These are phyloP conservation scores for Oryzias celebensis DNA, from an alignment of 2,113 vertebrate species.

Conservation along the genomic window DNA sequence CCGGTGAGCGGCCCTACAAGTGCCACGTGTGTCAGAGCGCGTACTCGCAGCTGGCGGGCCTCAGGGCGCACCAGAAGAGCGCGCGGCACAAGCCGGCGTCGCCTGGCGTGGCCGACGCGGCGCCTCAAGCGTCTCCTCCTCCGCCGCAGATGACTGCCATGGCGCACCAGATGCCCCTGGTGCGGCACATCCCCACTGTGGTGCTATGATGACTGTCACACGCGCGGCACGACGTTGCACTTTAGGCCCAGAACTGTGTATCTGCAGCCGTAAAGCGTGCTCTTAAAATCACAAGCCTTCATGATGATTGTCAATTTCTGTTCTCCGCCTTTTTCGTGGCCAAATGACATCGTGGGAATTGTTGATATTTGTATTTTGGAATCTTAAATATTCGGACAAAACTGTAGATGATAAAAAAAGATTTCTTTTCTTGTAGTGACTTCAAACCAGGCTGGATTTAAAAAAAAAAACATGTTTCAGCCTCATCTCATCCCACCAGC, in stretches of 20 bases:
- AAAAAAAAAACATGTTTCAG: constrained; percentile 6
- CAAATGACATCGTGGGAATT: too few species aligned
- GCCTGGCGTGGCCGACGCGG: constrained; percentile 15
- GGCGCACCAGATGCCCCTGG: constrained; percentile 77
- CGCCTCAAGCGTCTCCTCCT: constrained; percentile 75
- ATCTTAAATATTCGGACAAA: too few species aligned
- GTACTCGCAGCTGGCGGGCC: constrained; percentile 94
- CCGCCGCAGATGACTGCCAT: constrained; percentile 59
- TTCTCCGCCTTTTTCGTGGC: too few species aligned
- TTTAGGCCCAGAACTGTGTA: constrained; percentile 49
- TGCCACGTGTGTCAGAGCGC: constrained; percentile 98
- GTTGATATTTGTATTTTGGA: too few species aligned
- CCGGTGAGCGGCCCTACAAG: constrained; percentile 96
- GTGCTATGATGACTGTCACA: constrained; percentile 82
- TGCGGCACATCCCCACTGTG: constrained; percentile 89
- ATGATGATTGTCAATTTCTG: not conserved
- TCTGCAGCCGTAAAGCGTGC: constrained; percentile 12
- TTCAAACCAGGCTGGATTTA: not conserved
- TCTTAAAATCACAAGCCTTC: not conserved
- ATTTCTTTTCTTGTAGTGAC: too few species aligned
- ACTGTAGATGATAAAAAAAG: too few species aligned
- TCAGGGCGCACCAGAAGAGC: constrained; percentile 98
- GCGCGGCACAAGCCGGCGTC: constrained; percentile 89
- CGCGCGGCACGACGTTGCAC: constrained; percentile 53
- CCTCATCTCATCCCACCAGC: constrained; percentile 53